Percentiles rank a stretch among this genome's conserved stretches.
These are phyloP conservation scores for Eupleurogrammus muticus DNA, from an alignment of 2,797 vertebrate genomes.

Conservation along the genomic window DNA sequence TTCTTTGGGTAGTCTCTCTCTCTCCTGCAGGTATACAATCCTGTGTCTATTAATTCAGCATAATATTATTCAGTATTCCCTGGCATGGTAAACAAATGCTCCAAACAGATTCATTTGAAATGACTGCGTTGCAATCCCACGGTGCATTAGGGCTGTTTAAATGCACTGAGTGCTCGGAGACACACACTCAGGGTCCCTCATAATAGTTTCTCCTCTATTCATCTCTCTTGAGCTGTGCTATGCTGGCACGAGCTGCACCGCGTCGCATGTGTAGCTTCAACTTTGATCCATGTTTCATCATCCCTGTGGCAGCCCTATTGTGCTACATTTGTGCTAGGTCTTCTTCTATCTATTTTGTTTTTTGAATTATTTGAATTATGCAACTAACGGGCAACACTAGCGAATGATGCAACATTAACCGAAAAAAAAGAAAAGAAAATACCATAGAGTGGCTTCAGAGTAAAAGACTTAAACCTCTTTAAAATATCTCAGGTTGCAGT, in stretches of 20 bases:
- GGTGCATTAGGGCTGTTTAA: constrained; percentile 70
- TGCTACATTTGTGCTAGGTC: constrained; percentile 23
- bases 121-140: constrained; percentile 67
- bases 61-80: constrained; percentile 70
- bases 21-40: constrained; percentile 70
- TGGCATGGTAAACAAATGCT: constrained; percentile 70
- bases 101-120: constrained; percentile 72
- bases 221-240: constrained; percentile 41
- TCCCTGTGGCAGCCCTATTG: constrained; percentile 34
- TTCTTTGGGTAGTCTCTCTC: constrained; percentile 59
- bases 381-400: constrained; percentile 54
- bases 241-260: constrained; percentile 25
- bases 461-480: constrained; percentile 33
- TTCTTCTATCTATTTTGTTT: constrained; percentile 46
- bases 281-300: constrained; percentile 65
- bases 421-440: constrained; percentile 14
- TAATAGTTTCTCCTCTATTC: constrained; percentile 47
- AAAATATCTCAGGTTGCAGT: constrained; percentile 32
- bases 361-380: constrained; percentile 61
- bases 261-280: constrained; percentile 34
- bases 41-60: constrained; percentile 71
- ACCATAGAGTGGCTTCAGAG: constrained; percentile 5
- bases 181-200: constrained; percentile 34
- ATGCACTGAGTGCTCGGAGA: constrained; percentile 49
- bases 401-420: constrained; percentile 42